Base-by-base conservation (phyloP, 2,113 vertebrate genomes). In the Zingel zingel region DNA sequence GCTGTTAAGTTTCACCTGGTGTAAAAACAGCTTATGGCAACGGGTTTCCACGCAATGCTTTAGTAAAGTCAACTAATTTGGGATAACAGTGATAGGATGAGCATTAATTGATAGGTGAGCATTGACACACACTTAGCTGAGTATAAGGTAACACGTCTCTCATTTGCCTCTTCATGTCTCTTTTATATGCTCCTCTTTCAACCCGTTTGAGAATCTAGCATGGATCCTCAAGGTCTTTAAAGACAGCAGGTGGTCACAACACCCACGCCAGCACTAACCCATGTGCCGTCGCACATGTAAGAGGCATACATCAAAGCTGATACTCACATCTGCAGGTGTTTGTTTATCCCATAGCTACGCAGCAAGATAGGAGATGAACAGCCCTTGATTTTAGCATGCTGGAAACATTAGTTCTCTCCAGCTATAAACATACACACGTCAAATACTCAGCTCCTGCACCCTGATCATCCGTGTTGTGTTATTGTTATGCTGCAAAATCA, bases 181-280 rank as follows among this genome's bases (percentile, higher is more conserved):
- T 66, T 72, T 79, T 84, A 74, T 70, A n/a, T 67, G 61, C 76
- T 81, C 36, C 72, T 58, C 76, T 91, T 66, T 89, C 79, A 92
- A 86, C 50, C 51, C 73, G 36, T 74, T 70, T 47, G 73, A 84
- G 76, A 84, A 71, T 81, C 69, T 59, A 68, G 67, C 16, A 13
- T 48, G 66, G 72, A 75, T 85, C 76, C 75, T 91, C 58, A 15
- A 87, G 84, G 77, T 85, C 83, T 90, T 89, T 88, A 79, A 85
- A 92, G 74, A 82, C 92, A 88, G 92, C 92, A 91, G 91, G 91
- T 92, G 91, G 90, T 84, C 82, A 82, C 84, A 78, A 77, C 85
- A 69, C 88, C 89, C 89, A 91, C 83, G 25, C 83, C 86, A 71
- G 78, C 54, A 9, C 71, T 70, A 87, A 88, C 87, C 76, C 74